Conservation (phyloP, 2,113 vertebrate genomes). For the Colossoma macropomum region DNA sequence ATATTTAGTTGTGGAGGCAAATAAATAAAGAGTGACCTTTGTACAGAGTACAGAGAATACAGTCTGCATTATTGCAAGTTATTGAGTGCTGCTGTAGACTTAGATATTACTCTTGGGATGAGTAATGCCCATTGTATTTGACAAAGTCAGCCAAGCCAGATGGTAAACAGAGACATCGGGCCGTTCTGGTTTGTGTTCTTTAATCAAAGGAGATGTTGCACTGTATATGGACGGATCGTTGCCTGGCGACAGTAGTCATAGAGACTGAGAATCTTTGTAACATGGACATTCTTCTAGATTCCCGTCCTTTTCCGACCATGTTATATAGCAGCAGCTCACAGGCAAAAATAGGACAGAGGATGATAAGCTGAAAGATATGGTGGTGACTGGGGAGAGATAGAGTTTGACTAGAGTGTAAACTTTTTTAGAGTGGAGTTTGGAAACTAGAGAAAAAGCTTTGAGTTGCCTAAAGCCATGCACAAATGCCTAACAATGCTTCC, state of each 20-base stretch:
- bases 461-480: neutral
- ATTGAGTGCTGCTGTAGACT: neutral
- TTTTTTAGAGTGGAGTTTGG: no score
- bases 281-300: slow-evolving; percentile 26
- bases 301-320: neutral
- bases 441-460: neutral
- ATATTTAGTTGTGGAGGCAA: no score
- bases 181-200: slow-evolving; percentile 12
- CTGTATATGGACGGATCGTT: slow-evolving; percentile 70
- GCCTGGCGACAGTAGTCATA: slow-evolving; percentile 77
- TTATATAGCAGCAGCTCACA: neutral
- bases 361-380: neutral
- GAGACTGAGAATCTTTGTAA: slow-evolving; percentile 66
- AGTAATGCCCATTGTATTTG: neutral
- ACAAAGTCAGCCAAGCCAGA: neutral
- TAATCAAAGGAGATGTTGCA: slow-evolving; percentile 43
- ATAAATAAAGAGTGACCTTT: no score
- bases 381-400: neutral
- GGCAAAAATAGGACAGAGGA: neutral
- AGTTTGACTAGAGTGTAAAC: neutral
- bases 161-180: slow-evolving; percentile 14
- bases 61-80: neutral
- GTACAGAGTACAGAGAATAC: neutral
- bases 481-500: neutral
- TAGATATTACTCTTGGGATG: neutral